These are phyloP conservation scores for Drosophila ironensis DNA, from an alignment of 1,140 invertebrate genomes.

Conservation along the genomic window DNA sequence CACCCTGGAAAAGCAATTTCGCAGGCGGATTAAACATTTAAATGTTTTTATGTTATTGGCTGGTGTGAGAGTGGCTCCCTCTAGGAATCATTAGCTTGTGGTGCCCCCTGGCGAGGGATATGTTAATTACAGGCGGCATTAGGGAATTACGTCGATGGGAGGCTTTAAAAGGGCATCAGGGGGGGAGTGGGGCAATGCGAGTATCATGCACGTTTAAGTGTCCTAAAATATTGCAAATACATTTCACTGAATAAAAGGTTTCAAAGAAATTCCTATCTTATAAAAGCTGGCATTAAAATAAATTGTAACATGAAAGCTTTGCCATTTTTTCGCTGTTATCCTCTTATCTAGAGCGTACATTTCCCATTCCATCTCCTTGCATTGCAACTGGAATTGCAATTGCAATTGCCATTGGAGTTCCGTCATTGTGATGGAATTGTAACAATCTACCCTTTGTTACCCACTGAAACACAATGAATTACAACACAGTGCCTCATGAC, in stretches of 20 bases:
- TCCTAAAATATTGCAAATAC: too few relatives aligned
- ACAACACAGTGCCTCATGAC: conserved; percentile 30
- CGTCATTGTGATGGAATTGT: conserved; percentile 20
- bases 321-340: neutral
- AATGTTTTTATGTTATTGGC: conserved; percentile 12
- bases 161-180: neutral
- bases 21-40: conserved; percentile 24
- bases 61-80: neutral
- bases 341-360: neutral
- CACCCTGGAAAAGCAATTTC: conserved; percentile 49
- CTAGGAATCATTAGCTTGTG: conserved; percentile 20
- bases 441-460: conserved; percentile 45
- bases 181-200: neutral
- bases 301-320: neutral
- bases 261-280: too few relatives aligned
- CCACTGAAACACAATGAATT: conserved; percentile 41
- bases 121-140: conserved; percentile 27
- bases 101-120: neutral
- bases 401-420: conserved; percentile 23
- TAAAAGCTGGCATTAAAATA: too few relatives aligned
- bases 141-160: conserved; percentile 5
- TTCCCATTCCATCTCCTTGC: conserved; percentile 1
- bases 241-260: too few relatives aligned
- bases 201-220: too few relatives aligned
- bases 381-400: too few relatives aligned